Conservation (phyloP, 2,113 vertebrate species). For the Galeopterus variegatus region DNA sequence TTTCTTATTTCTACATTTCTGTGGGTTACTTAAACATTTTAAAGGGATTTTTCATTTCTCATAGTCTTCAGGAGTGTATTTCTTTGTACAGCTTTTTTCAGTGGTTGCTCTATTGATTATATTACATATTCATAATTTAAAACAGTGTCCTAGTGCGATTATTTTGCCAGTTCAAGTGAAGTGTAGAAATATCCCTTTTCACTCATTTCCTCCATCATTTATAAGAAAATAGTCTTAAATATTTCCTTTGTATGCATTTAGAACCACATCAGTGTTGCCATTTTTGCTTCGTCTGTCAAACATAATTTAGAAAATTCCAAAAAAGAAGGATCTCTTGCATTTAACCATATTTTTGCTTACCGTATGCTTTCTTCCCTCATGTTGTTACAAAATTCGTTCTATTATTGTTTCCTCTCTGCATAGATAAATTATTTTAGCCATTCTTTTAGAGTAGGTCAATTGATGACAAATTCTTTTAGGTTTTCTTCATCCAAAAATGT, state of each 20-base stretch:
- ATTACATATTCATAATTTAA: background rate
- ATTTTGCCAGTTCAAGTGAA: background rate
- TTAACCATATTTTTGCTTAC: background rate
- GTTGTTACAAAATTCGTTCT: background rate
- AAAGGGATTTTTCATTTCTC: background rate
- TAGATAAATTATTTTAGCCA: background rate
- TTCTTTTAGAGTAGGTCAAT: background rate
- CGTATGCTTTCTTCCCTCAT: background rate
- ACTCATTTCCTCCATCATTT: background rate
- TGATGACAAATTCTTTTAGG: background rate
- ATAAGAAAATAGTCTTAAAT: background rate
- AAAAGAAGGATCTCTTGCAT: background rate
- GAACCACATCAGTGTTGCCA: background rate
- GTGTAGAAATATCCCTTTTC: background rate
- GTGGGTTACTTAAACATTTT: background rate
- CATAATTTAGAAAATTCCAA: background rate
- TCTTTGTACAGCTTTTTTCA: background rate
- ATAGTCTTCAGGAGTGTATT: background rate
- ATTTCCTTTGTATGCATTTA: background rate
- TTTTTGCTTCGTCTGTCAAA: background rate
- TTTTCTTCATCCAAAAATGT: background rate
- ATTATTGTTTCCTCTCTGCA: background rate
- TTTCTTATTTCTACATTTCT: background rate
- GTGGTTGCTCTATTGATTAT: background rate
- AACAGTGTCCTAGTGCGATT: background rate